phyloP scores from a whole-genome alignment of 2,888 invertebrate species.

The Xylota segnis region DNA sequence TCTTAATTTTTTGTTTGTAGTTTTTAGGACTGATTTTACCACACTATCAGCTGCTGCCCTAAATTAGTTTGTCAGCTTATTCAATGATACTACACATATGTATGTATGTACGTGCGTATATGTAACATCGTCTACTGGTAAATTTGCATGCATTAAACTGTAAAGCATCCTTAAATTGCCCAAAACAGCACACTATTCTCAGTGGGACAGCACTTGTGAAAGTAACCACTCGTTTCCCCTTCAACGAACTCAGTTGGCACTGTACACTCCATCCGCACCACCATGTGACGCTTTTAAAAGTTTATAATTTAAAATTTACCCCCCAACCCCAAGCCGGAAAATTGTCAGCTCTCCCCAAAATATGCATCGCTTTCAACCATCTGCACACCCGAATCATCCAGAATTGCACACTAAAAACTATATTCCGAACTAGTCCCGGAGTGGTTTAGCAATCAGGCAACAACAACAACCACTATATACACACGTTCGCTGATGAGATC shows the following conservation, averaged over 20 bases:
- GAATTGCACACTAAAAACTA: slow-evolving; percentile 49
- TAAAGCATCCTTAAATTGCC: slow-evolving; percentile 9
- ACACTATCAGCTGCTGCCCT: too few species aligned
- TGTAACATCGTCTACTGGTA: too few species aligned
- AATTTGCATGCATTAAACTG: slow-evolving; percentile 2
- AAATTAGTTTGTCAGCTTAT: too few species aligned
- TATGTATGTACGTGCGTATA: too few species aligned
- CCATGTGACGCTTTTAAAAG: slow-evolving; percentile 26
- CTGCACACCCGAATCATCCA: slow-evolving; percentile 35
- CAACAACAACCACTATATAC: slow-evolving; percentile 57
- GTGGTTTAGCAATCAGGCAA: slow-evolving; percentile 70
- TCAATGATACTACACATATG: too few species aligned
- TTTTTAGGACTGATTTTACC: too few species aligned
- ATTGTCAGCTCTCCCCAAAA: slow-evolving; percentile 29
- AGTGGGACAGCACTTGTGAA: slow-evolving; percentile 41
- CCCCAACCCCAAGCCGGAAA: slow-evolving; percentile 22
- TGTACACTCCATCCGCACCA: background rate
- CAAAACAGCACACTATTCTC: background rate
- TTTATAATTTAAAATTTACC: slow-evolving; percentile 35
- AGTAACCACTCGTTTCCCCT: slow-evolving; percentile 29
- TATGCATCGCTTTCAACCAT: slow-evolving; percentile 25
- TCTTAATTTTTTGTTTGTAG: too few species aligned
- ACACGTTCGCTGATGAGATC: slow-evolving; percentile 74
- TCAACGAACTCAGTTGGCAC: background rate
- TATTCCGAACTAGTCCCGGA: slow-evolving; percentile 42